Percentiles rank a stretch among this genome's conserved stretches.
These are phyloP conservation scores for Callyntrura sp. DNA, from an alignment of 2,888 invertebrate genomes.

Conservation along the genomic window DNA sequence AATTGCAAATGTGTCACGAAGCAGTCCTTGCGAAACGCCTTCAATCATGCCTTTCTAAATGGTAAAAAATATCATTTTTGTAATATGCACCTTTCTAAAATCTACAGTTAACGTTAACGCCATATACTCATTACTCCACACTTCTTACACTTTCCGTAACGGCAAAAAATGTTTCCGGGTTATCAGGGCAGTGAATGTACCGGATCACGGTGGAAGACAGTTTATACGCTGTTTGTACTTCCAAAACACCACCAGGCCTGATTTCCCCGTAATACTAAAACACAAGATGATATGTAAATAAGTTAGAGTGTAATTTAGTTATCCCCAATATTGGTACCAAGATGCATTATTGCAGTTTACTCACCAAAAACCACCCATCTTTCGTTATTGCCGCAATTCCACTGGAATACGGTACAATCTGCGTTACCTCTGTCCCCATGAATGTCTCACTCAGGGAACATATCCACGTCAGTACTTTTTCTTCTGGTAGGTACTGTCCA, in stretches of 20 bases:
- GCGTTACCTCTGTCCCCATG: slow-evolving; percentile 49
- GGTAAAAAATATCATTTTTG: background rate
- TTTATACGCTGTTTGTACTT: slow-evolving; percentile 70
- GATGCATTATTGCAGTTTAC: background rate
- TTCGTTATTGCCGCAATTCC: slow-evolving; percentile 73
- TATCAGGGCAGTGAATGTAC: slow-evolving; percentile 68
- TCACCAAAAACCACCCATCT: slow-evolving; percentile 76
- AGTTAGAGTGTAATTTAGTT: background rate
- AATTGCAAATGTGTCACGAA: slow-evolving; percentile 67
- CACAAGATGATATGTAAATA: background rate
- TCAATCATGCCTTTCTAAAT: slow-evolving; percentile 75
- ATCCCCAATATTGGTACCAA: background rate
- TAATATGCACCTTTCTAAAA: background rate
- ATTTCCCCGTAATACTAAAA: slow-evolving; percentile 64
- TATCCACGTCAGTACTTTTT: slow-evolving; percentile 52
- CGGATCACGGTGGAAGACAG: slow-evolving; percentile 71
- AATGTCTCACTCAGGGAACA: slow-evolving; percentile 60
- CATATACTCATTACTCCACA: background rate
- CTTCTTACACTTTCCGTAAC: slow-evolving; percentile 76
- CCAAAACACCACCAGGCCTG: slow-evolving; percentile 40
- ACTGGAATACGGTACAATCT: slow-evolving; percentile 74
- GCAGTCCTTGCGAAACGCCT: slow-evolving; percentile 74
- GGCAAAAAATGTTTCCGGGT: slow-evolving; percentile 75
- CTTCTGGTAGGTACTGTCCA: slow-evolving; percentile 52
- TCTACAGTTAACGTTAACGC: too few species aligned